Percentiles rank a stretch among this genome's conserved stretches.
phyloP scores from a whole-genome alignment of 1,140 invertebrate species.

The Drosophila malerkotliana region DNA sequence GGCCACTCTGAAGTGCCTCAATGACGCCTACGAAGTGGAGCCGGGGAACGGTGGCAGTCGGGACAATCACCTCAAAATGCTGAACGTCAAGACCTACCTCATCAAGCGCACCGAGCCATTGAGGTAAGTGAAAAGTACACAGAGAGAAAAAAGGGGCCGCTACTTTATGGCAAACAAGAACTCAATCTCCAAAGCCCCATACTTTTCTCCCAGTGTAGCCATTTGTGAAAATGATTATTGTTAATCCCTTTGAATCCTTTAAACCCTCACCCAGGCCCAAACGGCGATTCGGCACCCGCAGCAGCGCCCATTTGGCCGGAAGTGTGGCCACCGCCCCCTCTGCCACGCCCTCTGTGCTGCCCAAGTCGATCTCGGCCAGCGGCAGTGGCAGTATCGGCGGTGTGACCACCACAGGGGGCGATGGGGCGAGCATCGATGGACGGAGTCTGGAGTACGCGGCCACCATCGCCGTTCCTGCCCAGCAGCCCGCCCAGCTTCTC shows the following conservation, averaged over 20 bases:
- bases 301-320: slow-evolving; percentile 66
- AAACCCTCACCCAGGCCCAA: slow-evolving; percentile 56
- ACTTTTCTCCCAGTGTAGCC: neutral
- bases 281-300: slow-evolving; percentile 77
- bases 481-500: slow-evolving; percentile 61
- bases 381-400: slow-evolving; percentile 59
- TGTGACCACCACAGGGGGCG: slow-evolving; percentile 34
- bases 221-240: slow-evolving; percentile 2
- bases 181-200: too few species aligned
- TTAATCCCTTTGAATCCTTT: slow-evolving; percentile 10
- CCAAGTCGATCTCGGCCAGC: slow-evolving; percentile 74
- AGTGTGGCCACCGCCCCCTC: slow-evolving; percentile 42
- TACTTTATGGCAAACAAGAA: too few species aligned
- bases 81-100: slow-evolving; percentile 96
- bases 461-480: slow-evolving; percentile 50
- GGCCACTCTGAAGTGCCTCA: slow-evolving; percentile 92
- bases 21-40: slow-evolving; percentile 96
- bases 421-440: slow-evolving; percentile 62
- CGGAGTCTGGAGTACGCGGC: slow-evolving; percentile 61
- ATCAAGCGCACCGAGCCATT: slow-evolving; percentile 93
- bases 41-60: slow-evolving; percentile 93
- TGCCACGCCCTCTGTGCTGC: slow-evolving; percentile 38
- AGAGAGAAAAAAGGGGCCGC: neutral
- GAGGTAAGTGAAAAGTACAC: slow-evolving; percentile 79
- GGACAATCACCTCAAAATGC: slow-evolving; percentile 93